Base-by-base conservation (phyloP, 2,797 vertebrate genomes). In the Pantherophis vulpinus region DNA sequence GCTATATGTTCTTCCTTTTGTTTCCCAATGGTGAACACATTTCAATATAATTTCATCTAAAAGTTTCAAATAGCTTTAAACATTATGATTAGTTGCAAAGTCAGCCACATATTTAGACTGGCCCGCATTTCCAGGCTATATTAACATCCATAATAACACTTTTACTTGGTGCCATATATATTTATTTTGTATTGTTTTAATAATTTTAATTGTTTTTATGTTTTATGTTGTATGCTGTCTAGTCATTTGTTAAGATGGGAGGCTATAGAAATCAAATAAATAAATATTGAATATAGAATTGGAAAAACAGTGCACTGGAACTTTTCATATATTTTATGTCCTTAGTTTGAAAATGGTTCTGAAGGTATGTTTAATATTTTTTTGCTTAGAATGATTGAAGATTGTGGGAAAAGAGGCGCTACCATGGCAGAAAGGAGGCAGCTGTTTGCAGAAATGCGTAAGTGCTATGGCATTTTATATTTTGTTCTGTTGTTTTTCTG, bases 401-500 rank as follows among this genome's bases (percentile, higher is more conserved):
- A 99, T 97, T 98, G 98, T 97, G 97, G 98, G 96, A 97, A 97
- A 98, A 98, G 98, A 97, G 98, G 98, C 97, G 98, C 98, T 98
- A 99, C 98, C 98, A 99, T 99, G 99, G 99, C 99, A 97, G 99
- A 99, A 97, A 98, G 99, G 98, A 98, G 99, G 98, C 99, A 99
- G 98, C 98, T 99, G 98, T 99, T 99, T 98, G 99, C 99, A 96
- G 99, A 99, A 98, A 99, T 99, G 99, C 99, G 99, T 99, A 98
- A 99, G 99, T 99, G 97, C 95, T 95, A 94, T 95, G 95, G 20
- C 32, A 56, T 92, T 56, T 56, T 70, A 61, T 61, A 63, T 61
- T 61, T 93, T 90, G 87, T 90, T 55, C n/a, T 59, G 42, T 59
- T 66, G 61, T 32, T 93, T 91, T 91, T 87, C 92, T 91, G 61